Evolutionary conservation across 2,888 invertebrate genomes (phyloP), one percentile per base, ranked within the genome.

Genomic region (Orthosia cruda): DNA sequence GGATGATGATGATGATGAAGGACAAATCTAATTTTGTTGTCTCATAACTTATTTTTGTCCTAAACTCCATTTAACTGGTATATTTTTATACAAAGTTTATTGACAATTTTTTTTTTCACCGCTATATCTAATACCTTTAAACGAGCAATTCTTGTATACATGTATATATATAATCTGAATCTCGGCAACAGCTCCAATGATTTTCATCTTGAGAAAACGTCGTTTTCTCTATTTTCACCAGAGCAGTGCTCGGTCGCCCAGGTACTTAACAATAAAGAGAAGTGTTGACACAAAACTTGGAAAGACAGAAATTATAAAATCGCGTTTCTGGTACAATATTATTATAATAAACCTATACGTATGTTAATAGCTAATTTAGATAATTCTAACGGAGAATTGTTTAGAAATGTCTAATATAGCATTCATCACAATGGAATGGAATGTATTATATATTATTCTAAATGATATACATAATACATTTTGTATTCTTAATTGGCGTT

Each of bases 331-430:
- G 71, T 75, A 86, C 78, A 80, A 71, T 61, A 64, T 88, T 90
- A 88, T 88, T 89, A 69, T 87, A 91, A 90, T 89, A 73, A 74
- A 66, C 71, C 81, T 75, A 88, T 91, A 82, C 63, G 65, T 91
- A 90, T 91, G 90, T 75, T 84, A 91, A 89, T 89, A 72, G 71
- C 57, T 79, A 65, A 80, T 87, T 80, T 68, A 75, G 66, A 81
- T 84, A 80, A 83, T 81, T 79, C 68, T 81, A 87, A 86, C 86
- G 86, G 84, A 74, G 84, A 79, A 77, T 85, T 83, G 81, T 88
- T 81, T 70, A 71, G 54, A 49, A 68, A 79, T 76, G 82, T 70
- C 67, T 66, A 13, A 67, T 68, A 67, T 57, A 77, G 62, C 63
- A 81, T 85, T 83, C 84, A 71, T 80, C 77, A 85, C 85, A 87